Evolutionary conservation across 2,797 vertebrate genomes (phyloP).

Genomic region (Lophura swinhoii): DNA sequence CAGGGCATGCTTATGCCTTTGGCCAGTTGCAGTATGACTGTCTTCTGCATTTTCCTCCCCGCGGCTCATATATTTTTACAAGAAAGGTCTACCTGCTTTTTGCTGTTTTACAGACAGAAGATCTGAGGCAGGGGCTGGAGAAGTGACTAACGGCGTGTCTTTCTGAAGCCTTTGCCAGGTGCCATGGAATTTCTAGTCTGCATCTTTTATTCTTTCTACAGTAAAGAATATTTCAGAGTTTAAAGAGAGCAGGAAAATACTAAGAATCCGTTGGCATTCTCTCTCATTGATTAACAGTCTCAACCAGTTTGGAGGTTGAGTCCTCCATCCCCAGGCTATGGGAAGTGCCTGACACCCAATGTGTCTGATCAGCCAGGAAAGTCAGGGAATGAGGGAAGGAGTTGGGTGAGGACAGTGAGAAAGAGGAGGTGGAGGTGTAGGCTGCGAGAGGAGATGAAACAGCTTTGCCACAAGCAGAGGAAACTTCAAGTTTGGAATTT

Average conservation of each 20-base stretch:
- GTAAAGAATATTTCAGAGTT: background rate
- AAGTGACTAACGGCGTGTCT: accelerated
- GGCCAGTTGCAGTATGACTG: background rate
- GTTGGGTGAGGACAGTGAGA: background rate
- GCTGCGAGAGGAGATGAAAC: constrained; percentile 65
- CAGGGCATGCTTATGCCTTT: background rate
- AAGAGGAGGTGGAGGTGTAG: constrained; percentile 54
- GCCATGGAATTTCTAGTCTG: background rate
- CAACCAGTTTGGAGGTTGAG: no score
- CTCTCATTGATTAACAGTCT: background rate
- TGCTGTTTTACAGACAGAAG: background rate
- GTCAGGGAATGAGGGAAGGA: constrained; percentile 27
- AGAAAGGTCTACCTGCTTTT: background rate
- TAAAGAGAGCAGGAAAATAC: background rate
- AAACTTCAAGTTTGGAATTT: constrained; percentile 76
- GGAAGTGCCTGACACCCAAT: background rate
- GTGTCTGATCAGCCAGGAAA: background rate
- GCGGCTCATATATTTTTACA: background rate
- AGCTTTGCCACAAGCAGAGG: constrained; percentile 53
- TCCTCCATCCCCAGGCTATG: no score
- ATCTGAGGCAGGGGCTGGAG: background rate
- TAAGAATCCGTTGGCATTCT: background rate
- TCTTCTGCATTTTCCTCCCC: background rate
- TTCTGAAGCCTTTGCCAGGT: background rate
- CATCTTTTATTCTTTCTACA: background rate